Base-by-base conservation (phyloP, 2,113 vertebrate genomes). In the Serilophus lunatus region DNA sequence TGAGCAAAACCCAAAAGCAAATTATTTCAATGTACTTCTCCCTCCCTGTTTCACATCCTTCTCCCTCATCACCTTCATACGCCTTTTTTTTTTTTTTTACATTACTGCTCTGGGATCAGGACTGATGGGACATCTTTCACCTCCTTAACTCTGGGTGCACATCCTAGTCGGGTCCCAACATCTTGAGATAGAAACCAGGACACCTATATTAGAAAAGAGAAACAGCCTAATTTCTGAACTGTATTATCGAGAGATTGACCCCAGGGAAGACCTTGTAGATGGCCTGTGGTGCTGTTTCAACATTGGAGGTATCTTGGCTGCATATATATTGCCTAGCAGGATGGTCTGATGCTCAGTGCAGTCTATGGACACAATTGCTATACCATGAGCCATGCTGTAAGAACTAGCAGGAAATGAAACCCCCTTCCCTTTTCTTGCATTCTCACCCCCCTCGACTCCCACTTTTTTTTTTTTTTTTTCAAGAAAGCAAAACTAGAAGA, bases 401-500 rank as follows among this genome's bases (percentile, higher is more conserved):
- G 50, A 87, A 22, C n/a, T 64, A 64, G 16, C 28, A 86, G 84
- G 47, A 94, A 57, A 61, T 33, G 1, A 69, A 80, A 84, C 50
- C 8, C 18, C 4, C 33, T 61, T 54, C 31, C 14, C 11, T 45
- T 15, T 57, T 85, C 74, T 85, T 63, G 1, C 3, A 53, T 65
- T 45, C n/a, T 15, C n/a, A 19, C 3, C 1, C 1, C 20, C 6
- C 4, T 19, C 5, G 7, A 11, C 0, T 14, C 33, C 17, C 13
- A 25, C 15, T 5, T 10, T 0, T 22, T 8, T 7, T 18, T 33
- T 72, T 66, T 25, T 44, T 64, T 49, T 38, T 33, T 13, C 18
- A 29, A 13, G 14, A 54, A 33, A 59, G 10, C 25, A 86, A 75
- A 86, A 49, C 5, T 7, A 54, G 23, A 66, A 50, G 7, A 23